Evolutionary conservation across 2,888 invertebrate species (phyloP).

Genomic region (Sphaerophoria rueppellii): DNA sequence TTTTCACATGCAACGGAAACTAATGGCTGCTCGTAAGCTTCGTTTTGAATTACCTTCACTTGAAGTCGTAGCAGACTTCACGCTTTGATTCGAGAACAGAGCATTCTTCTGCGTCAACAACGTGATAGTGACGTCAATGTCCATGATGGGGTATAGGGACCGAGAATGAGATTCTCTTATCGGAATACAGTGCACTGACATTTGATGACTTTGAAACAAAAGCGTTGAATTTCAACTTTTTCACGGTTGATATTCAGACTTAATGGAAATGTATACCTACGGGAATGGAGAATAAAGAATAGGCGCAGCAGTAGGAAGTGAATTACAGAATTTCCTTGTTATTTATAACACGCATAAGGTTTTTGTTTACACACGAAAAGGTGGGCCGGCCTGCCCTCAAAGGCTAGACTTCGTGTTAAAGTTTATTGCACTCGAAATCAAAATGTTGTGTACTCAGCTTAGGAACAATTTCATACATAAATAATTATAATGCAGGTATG

Average conservation of each 20-base stretch:
- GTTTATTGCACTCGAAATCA: neutral
- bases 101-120: too few species aligned
- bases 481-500: too few species aligned
- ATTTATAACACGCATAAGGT: too few species aligned
- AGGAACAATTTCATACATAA: too few species aligned
- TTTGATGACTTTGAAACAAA: slow-evolving; percentile 27
- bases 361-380: too few species aligned
- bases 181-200: slow-evolving; percentile 12
- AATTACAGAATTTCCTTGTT: neutral
- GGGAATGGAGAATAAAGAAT: neutral
- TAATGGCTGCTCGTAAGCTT: neutral
- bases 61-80: slow-evolving; percentile 5
- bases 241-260: slow-evolving; percentile 19
- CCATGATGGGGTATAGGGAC: neutral
- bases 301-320: slow-evolving; percentile 1
- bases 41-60: neutral
- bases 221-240: slow-evolving; percentile 39
- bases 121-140: neutral
- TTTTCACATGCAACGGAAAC: slow-evolving; percentile 14
- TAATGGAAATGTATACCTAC: too few species aligned
- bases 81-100: neutral
- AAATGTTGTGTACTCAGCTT: too few species aligned
- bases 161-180: neutral
- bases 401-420: neutral
- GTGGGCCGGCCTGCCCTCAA: too few species aligned